These are phyloP conservation scores for Hylyphantes graminicola DNA, from an alignment of 1,140 invertebrate genomes.

Conservation along the genomic window DNA sequence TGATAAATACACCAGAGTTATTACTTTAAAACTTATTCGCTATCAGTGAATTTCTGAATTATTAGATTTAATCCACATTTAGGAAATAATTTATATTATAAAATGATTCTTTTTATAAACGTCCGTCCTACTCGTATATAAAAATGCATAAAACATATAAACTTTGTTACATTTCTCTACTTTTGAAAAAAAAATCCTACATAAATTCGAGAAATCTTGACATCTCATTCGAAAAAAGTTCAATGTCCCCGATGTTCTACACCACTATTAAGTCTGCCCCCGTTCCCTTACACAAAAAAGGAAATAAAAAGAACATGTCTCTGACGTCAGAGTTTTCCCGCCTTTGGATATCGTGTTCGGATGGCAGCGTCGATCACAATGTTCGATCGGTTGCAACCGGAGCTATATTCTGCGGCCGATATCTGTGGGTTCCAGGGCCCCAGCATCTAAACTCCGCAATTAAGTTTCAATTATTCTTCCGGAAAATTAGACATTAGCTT, in stretches of 20 bases:
- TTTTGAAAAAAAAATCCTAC: neutral
- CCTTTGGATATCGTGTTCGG: constrained; percentile 26
- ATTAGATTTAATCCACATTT: no score
- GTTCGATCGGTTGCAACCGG: constrained; percentile 28
- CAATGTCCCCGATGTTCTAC: no score
- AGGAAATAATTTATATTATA: no score
- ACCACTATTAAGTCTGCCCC: no score
- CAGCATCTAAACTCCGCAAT: constrained; percentile 20
- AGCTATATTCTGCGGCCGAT: neutral
- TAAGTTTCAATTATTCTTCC: neutral
- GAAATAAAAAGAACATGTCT: constrained; percentile 31
- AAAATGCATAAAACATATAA: neutral
- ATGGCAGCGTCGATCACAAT: constrained; percentile 38
- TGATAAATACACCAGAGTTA: no score
- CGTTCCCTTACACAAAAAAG: no score
- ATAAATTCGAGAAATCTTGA: no score
- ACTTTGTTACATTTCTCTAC: neutral
- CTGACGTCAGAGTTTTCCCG: constrained; percentile 44
- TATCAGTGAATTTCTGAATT: no score
- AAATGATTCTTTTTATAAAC: no score
- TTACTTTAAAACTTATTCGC: no score
- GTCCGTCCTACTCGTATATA: neutral
- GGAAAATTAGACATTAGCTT: no score
- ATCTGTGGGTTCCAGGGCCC: neutral
- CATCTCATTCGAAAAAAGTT: no score